These are phyloP conservation scores for Drosophila neotestacea DNA, from an alignment of 2,888 invertebrate species.

Conservation along the genomic window DNA sequence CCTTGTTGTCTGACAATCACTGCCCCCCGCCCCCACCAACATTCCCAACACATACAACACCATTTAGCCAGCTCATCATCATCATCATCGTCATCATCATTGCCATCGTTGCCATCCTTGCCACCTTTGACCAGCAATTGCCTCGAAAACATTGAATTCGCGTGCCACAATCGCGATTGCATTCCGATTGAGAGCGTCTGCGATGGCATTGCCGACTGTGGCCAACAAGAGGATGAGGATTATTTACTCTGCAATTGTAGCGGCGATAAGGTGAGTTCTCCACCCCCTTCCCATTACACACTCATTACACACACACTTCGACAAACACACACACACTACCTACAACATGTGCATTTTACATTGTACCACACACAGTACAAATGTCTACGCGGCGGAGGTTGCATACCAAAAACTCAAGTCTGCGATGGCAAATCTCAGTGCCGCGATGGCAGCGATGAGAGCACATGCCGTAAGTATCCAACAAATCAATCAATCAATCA, in stretches of 20 bases:
- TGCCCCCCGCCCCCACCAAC: slow-evolving; percentile 37
- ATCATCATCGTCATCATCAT: slow-evolving; percentile 25
- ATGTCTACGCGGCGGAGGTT: slow-evolving; percentile 85
- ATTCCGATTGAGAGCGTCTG: slow-evolving; percentile 92
- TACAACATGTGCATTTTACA: slow-evolving; percentile 38
- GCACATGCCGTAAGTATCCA: slow-evolving; percentile 85
- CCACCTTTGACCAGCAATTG: slow-evolving; percentile 55
- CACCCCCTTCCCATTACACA: neutral
- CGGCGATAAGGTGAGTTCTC: slow-evolving; percentile 83
- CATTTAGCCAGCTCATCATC: slow-evolving; percentile 61
- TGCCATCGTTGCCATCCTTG: slow-evolving; percentile 38
- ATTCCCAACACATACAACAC: slow-evolving; percentile 38
- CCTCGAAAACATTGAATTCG: slow-evolving; percentile 86
- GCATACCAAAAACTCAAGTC: slow-evolving; percentile 84
- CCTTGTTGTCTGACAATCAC: slow-evolving; percentile 65
- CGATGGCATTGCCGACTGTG: slow-evolving; percentile 93
- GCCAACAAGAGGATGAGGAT: slow-evolving; percentile 90
- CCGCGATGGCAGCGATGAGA: slow-evolving; percentile 86
- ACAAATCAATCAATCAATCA: neutral
- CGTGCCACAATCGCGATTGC: slow-evolving; percentile 88
- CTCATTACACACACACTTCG: slow-evolving; percentile 6
- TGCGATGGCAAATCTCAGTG: slow-evolving; percentile 87
- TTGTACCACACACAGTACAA: slow-evolving; percentile 79
- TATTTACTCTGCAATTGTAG: slow-evolving; percentile 84
- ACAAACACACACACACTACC: slow-evolving; percentile 24